These are phyloP conservation scores for Carcharodon carcharias DNA, from an alignment of 2,797 vertebrate species.

Conservation along the genomic window DNA sequence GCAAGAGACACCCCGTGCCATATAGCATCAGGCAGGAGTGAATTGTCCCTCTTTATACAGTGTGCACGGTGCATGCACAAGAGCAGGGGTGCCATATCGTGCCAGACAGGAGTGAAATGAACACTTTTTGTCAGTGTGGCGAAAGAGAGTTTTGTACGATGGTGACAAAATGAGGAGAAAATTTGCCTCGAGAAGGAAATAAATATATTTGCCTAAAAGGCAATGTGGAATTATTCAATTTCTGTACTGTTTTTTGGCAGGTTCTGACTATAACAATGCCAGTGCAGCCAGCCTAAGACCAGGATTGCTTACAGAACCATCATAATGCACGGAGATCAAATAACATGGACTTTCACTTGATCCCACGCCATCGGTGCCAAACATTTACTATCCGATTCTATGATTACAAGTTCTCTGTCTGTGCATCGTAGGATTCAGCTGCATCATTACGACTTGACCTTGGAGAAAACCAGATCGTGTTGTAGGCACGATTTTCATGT, in stretches of 20 bases:
- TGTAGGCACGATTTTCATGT: slow-evolving; percentile 43
- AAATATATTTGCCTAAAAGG: not conserved
- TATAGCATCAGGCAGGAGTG: too few species aligned
- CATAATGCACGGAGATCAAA: not conserved
- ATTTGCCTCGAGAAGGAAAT: not conserved
- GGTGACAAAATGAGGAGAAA: not conserved
- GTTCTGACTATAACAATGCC: slow-evolving; percentile 20
- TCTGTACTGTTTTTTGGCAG: not conserved
- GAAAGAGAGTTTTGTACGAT: not conserved
- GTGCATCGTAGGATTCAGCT: slow-evolving; percentile 39
- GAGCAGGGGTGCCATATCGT: not conserved
- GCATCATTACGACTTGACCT: slow-evolving; percentile 64
- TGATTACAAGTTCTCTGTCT: not conserved
- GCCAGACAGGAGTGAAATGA: not conserved
- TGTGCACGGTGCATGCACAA: not conserved
- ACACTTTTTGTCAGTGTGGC: not conserved
- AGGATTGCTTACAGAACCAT: not conserved
- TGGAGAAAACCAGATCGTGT: slow-evolving; percentile 71
- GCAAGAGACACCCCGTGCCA: not conserved
- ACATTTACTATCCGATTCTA: not conserved
- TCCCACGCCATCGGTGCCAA: too few species aligned
- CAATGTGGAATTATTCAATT: not conserved
- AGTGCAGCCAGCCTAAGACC: not conserved
- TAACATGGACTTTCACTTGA: not conserved
- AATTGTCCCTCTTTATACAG: not conserved